phyloP scores from a whole-genome alignment of 1,140 invertebrate species.

The Pogonomyrmex barbatus region DNA sequence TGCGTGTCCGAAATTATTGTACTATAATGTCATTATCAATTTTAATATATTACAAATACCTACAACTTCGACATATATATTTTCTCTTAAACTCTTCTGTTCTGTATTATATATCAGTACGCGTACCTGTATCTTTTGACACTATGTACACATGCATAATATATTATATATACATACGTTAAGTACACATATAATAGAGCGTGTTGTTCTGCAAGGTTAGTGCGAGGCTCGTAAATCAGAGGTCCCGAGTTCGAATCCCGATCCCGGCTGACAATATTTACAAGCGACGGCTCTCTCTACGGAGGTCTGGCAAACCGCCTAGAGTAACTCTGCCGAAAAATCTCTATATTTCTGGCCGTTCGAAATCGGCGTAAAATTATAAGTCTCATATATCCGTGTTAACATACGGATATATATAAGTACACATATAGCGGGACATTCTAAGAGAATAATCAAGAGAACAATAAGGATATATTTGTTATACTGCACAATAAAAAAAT shows the following conservation, averaged over 20 bases:
- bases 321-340: too few relatives aligned
- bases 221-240: too few relatives aligned
- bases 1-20: conserved; percentile 52
- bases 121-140: conserved; percentile 36
- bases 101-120: neutral
- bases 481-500: neutral
- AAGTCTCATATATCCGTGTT: too few relatives aligned
- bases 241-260: too few relatives aligned
- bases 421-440: conserved; percentile 29
- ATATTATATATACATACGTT: conserved; percentile 51
- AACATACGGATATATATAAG: too few relatives aligned
- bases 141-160: conserved; percentile 69
- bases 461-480: neutral
- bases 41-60: conserved; percentile 66
- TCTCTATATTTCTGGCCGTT: too few relatives aligned
- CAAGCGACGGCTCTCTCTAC: too few relatives aligned
- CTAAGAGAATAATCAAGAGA: conserved; percentile 42
- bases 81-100: conserved; percentile 38
- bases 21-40: conserved; percentile 54
- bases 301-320: too few relatives aligned
- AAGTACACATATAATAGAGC: neutral
- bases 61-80: conserved; percentile 54
- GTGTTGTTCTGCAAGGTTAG: too few relatives aligned
- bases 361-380: too few relatives aligned
- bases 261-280: too few relatives aligned